A percentile compares a stretch with the other conserved stretches of the same genome.
Evolutionary conservation across 2,888 invertebrate genomes (phyloP).

Genomic region (Diarsia dahlii): DNA sequence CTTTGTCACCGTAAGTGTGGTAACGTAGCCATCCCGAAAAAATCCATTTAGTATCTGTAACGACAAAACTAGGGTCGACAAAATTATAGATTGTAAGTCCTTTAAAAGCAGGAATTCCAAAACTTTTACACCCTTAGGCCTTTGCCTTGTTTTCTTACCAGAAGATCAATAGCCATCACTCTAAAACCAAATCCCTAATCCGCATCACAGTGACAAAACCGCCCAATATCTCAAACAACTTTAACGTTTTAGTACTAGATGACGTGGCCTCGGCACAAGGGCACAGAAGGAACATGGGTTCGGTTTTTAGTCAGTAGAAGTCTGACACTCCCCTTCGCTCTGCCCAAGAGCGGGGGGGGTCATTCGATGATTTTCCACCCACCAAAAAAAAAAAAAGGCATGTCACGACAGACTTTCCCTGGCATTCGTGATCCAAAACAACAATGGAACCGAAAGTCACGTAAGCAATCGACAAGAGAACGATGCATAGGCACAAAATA

Average conservation of each 20-base stretch:
- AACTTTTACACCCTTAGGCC: neutral
- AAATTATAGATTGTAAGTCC: neutral
- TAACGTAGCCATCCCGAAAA: neutral
- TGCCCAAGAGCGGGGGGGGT: too few species aligned
- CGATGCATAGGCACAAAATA: slow-evolving; percentile 33
- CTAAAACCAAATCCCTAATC: slow-evolving; percentile 10
- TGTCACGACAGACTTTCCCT: slow-evolving; percentile 59
- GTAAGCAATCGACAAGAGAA: slow-evolving; percentile 55
- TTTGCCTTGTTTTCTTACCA: slow-evolving; percentile 2
- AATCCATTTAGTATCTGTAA: neutral
- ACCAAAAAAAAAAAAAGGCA: too few species aligned
- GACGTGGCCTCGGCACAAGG: too few species aligned
- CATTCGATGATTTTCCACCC: too few species aligned
- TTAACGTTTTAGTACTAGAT: too few species aligned
- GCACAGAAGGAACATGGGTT: too few species aligned
- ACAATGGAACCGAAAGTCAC: slow-evolving; percentile 63
- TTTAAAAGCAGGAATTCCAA: neutral
- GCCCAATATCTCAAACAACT: slow-evolving; percentile 53
- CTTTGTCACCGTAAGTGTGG: neutral
- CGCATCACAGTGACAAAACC: slow-evolving; percentile 26
- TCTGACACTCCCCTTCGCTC: too few species aligned
- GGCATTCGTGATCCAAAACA: slow-evolving; percentile 55
- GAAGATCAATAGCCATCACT: slow-evolving; percentile 20
- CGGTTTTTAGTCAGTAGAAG: too few species aligned
- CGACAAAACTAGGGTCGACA: neutral